Base-by-base conservation (phyloP, 2,113 vertebrate genomes). In the Triplophysa rosa region DNA sequence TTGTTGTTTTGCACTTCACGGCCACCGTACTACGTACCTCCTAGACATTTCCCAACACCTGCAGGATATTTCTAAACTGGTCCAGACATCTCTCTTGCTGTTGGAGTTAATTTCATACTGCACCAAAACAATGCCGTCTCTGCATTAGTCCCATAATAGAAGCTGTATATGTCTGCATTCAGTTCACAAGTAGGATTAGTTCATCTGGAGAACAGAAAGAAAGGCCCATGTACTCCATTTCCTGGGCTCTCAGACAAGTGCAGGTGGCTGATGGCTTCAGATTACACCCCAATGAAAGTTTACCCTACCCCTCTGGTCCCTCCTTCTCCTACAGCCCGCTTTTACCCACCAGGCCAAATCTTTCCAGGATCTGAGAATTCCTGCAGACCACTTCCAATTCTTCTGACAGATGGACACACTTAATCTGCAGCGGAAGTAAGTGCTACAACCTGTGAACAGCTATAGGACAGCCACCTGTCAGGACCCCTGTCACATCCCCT, bases 351-450 rank as follows among this genome's bases (percentile, higher is more conserved):
- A 59, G 71, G 74, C 79, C 80, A 84, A 80, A 84, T 42, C 66
- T 26, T 65, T 24, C 37, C 49, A 33, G 67, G 83, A 91, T 91
- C 87, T 89, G 86, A 90, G 89, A 88, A 91, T 92, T 92, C 88
- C 87, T 87, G 54, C 85, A 90, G 90, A 90, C 92, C 89, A 90
- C 67, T 68, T 61, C 72, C 87, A 91, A 92, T 89, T 90, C 88
- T 86, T 86, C 82, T 87, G 88, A 91, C 91, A 92, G 87, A 91
- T 91, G 91, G 91, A 90, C 87, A 83, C 80, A 83, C 87, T 89
- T 89, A 83, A 84, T 86, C 82, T 74, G 74, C 79, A 80, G 63
- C 19, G 40, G 85, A 84, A 83, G 77, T 82, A 84, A 42, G 82
- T 87, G 86, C 87, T 91, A 87, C 88, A 91, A 91, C 89, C 88